These are phyloP conservation scores for Archilochus colubris DNA, from an alignment of 2,113 vertebrate species.

Conservation along the genomic window DNA sequence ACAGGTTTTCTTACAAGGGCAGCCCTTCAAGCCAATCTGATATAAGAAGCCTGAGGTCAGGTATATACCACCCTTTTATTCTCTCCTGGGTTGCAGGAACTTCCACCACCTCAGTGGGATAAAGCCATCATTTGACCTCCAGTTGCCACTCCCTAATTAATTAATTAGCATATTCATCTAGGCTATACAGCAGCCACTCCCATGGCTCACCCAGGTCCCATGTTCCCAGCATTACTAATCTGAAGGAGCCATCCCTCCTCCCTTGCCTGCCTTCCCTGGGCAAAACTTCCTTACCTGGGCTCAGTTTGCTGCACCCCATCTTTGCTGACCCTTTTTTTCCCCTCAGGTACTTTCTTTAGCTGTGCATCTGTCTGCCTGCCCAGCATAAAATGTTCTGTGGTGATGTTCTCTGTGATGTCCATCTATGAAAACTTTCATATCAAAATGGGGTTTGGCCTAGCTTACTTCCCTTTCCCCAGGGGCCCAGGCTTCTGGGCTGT, in stretches of 20 bases:
- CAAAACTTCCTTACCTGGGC: accelerated
- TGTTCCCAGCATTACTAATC: accelerated
- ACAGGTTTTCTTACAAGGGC: accelerated
- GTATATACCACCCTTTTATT: background rate
- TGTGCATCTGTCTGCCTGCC: background rate
- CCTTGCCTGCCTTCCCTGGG: background rate
- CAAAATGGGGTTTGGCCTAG: background rate
- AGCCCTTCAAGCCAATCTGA: background rate
- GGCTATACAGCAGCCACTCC: background rate
- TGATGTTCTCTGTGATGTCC: background rate
- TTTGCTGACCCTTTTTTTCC: background rate
- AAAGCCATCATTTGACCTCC: background rate
- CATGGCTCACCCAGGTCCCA: too few relatives aligned
- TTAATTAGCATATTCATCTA: background rate
- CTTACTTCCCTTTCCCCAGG: background rate
- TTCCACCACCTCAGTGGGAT: background rate
- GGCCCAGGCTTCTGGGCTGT: background rate
- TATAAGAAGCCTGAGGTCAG: accelerated
- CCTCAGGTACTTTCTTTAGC: too few relatives aligned
- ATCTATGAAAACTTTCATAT: background rate
- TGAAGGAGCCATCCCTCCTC: background rate
- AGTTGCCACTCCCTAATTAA: background rate
- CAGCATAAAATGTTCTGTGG: background rate
- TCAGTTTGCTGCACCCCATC: background rate
- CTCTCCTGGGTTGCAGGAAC: background rate